Percentiles rank a stretch among this genome's conserved stretches.
Evolutionary conservation across 2,113 vertebrate species (phyloP).

Genomic region (Ondatra zibethicus): DNA sequence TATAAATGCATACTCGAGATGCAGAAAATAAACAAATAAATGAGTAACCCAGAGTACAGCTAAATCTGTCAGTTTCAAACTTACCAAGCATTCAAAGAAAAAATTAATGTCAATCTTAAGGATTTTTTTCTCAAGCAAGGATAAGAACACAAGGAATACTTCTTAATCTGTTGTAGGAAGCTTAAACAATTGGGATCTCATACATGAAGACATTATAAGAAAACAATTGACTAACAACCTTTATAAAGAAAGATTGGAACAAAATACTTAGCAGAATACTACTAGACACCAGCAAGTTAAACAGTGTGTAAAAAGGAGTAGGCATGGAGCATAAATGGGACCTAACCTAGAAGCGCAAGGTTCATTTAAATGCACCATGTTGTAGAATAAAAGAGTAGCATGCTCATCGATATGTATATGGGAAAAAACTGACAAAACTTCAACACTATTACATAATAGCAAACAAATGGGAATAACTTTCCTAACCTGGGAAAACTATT

Average conservation of each 20-base stretch:
- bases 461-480: neutral
- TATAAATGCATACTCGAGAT: neutral
- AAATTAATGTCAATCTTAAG: slow-evolving; percentile 30
- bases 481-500: neutral
- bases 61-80: neutral
- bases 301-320: neutral
- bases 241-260: neutral
- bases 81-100: slow-evolving; percentile 5
- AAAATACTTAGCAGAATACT: neutral
- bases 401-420: neutral
- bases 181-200: neutral
- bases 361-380: neutral
- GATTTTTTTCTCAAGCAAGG: neutral
- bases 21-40: neutral
- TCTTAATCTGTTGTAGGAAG: neutral
- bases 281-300: neutral
- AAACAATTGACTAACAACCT: neutral
- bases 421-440: neutral
- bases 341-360: neutral
- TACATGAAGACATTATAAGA: neutral
- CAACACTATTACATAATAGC: neutral
- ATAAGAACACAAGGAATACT: neutral
- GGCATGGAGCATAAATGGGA: neutral
- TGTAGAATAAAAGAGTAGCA: neutral
- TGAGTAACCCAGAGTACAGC: neutral